These are phyloP conservation scores for Pan paniscus DNA, from an alignment of 2,113 vertebrate species.

Conservation along the genomic window DNA sequence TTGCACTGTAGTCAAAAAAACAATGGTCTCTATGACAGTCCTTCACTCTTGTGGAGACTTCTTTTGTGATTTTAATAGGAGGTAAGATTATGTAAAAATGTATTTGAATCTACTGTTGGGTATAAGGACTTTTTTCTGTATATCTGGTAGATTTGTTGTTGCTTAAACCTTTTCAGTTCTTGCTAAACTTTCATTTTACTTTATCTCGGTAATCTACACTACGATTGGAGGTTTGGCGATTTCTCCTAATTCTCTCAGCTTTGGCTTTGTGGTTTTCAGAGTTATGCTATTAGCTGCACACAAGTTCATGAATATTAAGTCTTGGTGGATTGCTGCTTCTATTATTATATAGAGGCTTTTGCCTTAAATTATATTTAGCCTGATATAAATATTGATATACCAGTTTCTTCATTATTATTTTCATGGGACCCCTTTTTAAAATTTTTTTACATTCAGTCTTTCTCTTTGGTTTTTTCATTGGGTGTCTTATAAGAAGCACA, in stretches of 20 bases:
- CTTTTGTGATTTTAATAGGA: background rate
- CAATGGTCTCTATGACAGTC: background rate
- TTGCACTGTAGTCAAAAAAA: background rate
- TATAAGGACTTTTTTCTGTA: background rate
- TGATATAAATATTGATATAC: slow-evolving; percentile 7
- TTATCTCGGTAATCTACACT: background rate
- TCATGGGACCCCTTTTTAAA: background rate
- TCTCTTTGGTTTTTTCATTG: slow-evolving; percentile 34
- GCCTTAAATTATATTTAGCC: background rate
- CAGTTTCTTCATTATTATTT: background rate
- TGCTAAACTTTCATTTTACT: background rate
- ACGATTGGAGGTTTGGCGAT: background rate
- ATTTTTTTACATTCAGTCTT: background rate
- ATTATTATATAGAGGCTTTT: background rate
- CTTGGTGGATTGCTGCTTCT: background rate
- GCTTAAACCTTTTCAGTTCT: background rate
- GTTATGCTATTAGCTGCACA: background rate
- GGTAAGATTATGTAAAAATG: background rate
- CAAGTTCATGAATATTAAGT: background rate
- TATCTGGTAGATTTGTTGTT: background rate
- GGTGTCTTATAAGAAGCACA: background rate
- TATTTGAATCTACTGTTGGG: background rate
- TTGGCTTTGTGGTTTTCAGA: background rate
- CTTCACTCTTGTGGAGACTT: background rate
- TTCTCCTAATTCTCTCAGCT: background rate